phyloP scores from a whole-genome alignment of 1,140 invertebrate genomes.

The Limonius californicus region DNA sequence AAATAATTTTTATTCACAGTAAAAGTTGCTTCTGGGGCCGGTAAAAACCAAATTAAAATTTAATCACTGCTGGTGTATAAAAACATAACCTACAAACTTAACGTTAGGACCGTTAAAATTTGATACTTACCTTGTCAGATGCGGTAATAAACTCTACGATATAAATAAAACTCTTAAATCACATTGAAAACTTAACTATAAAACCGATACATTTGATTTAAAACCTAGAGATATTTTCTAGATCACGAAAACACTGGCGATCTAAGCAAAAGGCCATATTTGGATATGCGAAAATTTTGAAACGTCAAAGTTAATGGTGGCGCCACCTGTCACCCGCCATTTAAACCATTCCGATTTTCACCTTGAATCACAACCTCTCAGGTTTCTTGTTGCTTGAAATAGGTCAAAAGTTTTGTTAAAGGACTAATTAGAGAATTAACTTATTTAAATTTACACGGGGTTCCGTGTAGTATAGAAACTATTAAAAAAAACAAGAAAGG shows the following conservation, averaged over 20 bases:
- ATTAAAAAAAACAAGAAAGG: too few relatives aligned
- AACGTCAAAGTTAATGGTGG: constrained; percentile 26
- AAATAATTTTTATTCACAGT: too few relatives aligned
- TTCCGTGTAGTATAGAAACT: too few relatives aligned
- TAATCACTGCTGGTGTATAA: background rate
- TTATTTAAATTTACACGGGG: too few relatives aligned
- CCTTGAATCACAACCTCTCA: too few relatives aligned
- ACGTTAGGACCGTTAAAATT: background rate
- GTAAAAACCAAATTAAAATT: background rate
- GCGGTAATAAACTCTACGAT: background rate
- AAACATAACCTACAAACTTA: constrained; percentile 28
- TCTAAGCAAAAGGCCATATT: constrained; percentile 31
- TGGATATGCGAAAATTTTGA: constrained; percentile 34
- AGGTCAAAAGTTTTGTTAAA: too few relatives aligned
- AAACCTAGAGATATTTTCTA: constrained; percentile 14
- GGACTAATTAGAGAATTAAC: too few relatives aligned
- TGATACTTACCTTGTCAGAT: constrained; percentile 10
- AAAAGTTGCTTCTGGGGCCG: too few relatives aligned
- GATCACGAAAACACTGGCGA: constrained; percentile 17
- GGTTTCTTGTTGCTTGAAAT: too few relatives aligned
- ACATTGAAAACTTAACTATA: constrained; percentile 16
- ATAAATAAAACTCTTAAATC: constrained; percentile 2
- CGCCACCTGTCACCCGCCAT: background rate
- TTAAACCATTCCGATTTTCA: too few relatives aligned
- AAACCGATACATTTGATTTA: constrained; percentile 18